phyloP scores from a whole-genome alignment of 2,888 invertebrate species.

The Psylliodes chrysocephalus region DNA sequence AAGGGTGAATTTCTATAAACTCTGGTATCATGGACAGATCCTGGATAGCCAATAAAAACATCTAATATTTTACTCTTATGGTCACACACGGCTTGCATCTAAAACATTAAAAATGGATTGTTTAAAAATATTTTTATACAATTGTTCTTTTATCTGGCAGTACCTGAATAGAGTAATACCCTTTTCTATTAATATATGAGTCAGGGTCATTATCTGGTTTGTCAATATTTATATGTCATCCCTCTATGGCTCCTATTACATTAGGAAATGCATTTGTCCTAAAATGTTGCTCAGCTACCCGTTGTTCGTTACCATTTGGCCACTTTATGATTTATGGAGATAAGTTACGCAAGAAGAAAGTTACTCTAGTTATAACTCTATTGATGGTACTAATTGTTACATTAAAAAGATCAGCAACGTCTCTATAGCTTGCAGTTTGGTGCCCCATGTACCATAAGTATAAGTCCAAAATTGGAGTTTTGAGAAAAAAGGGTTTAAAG shows the following conservation, averaged over 20 bases:
- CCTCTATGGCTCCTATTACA: slow-evolving; percentile 36
- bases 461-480: too few species aligned
- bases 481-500: too few species aligned
- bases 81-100: slow-evolving; percentile 21
- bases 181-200: slow-evolving; percentile 36
- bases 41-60: slow-evolving; percentile 15
- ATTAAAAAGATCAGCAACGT: too few species aligned
- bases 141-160: too few species aligned
- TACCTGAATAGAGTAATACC: slow-evolving; percentile 36
- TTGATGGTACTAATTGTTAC: too few species aligned
- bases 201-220: slow-evolving; percentile 39
- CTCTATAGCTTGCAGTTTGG: too few species aligned
- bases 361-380: too few species aligned
- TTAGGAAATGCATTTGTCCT: slow-evolving; percentile 34
- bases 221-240: slow-evolving; percentile 39
- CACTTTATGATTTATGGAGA: slow-evolving; percentile 32
- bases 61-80: slow-evolving; percentile 19
- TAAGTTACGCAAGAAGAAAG: slow-evolving; percentile 36
- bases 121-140: too few species aligned
- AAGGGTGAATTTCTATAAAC: slow-evolving; percentile 31
- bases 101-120: too few species aligned
- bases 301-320: slow-evolving; percentile 32
- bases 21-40: slow-evolving; percentile 14
- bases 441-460: too few species aligned
- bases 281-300: slow-evolving; percentile 29